A percentile compares a stretch with the other conserved stretches of the same genome.
Conservation (phyloP, 2,797 vertebrate species). For the Manis javanica region DNA sequence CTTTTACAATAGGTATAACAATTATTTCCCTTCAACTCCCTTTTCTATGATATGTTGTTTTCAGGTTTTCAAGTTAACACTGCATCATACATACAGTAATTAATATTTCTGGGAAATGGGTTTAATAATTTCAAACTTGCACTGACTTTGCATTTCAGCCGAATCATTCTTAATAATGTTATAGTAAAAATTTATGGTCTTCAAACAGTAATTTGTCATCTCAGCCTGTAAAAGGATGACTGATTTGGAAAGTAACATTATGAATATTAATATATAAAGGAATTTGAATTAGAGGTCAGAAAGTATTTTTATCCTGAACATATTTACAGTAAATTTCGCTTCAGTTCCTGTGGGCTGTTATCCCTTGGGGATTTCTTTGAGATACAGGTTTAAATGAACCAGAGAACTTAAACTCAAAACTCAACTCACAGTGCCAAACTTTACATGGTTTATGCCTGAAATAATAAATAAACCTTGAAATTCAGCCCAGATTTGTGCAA, state of each 20-base stretch:
- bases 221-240: slow-evolving; percentile 50
- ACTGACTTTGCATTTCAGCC: neutral
- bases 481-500: slow-evolving; percentile 69
- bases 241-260: neutral
- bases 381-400: slow-evolving; percentile 79
- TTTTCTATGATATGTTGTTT: slow-evolving; percentile 9
- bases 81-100: slow-evolving; percentile 11
- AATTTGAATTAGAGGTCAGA: slow-evolving; percentile 74
- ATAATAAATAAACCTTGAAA: slow-evolving; percentile 80
- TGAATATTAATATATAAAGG: slow-evolving; percentile 61
- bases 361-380: slow-evolving; percentile 74
- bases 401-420: slow-evolving; percentile 78
- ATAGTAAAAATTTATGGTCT: slow-evolving; percentile 10
- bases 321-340: slow-evolving; percentile 76
- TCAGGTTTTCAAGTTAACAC: slow-evolving; percentile 7
- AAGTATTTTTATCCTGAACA: slow-evolving; percentile 78
- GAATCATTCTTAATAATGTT: slow-evolving; percentile 43
- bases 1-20: neutral
- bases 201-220: slow-evolving; percentile 55
- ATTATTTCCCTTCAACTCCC: neutral
- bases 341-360: slow-evolving; percentile 56
- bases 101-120: neutral
- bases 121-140: slow-evolving; percentile 24
- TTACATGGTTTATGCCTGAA: slow-evolving; percentile 71
- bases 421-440: slow-evolving; percentile 69